phyloP scores from a whole-genome alignment of 2,797 vertebrate genomes.

The Threskiornis aethiopicus region DNA sequence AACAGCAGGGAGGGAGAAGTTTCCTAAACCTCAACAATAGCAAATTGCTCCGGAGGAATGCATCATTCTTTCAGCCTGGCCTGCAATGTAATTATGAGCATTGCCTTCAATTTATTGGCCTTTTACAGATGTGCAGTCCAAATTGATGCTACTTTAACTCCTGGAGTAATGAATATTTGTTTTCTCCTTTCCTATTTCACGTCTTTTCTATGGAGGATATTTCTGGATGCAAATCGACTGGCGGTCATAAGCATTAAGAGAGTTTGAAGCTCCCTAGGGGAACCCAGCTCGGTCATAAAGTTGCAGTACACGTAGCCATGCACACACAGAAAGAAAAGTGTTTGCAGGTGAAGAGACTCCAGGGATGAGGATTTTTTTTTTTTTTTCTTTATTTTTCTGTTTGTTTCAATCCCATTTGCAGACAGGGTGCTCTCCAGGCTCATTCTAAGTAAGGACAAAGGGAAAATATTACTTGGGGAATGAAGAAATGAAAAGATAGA shows the following conservation, averaged over 20 bases:
- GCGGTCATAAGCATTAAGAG: constrained; percentile 44
- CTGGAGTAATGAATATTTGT: constrained; percentile 45
- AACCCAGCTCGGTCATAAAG: not conserved
- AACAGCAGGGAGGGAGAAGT: not conserved
- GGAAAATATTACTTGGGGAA: not conserved
- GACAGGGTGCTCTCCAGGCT: not conserved
- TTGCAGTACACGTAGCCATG: constrained; percentile 1
- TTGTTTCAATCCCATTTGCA: not conserved
- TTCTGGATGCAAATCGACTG: constrained; percentile 44
- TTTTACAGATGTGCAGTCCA: constrained; percentile 45
- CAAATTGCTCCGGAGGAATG: constrained; percentile 18
- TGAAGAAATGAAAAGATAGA: not conserved
- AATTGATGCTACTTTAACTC: constrained; percentile 44
- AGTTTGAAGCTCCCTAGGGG: constrained; percentile 3
- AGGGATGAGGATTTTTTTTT: not conserved
- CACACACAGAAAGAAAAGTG: constrained; percentile 8
- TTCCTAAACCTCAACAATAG: constrained; percentile 13
- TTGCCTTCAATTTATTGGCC: constrained; percentile 47
- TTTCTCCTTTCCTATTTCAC: constrained; percentile 27
- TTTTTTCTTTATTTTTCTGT: not conserved
- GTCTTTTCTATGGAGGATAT: constrained; percentile 13
- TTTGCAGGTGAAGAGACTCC: constrained; percentile 3
- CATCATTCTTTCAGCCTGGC: constrained; percentile 18
- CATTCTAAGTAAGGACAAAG: not conserved
- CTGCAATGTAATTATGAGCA: constrained; percentile 14